These are phyloP conservation scores for Argya squamiceps DNA, from an alignment of 2,797 vertebrate genomes.

Conservation along the genomic window DNA sequence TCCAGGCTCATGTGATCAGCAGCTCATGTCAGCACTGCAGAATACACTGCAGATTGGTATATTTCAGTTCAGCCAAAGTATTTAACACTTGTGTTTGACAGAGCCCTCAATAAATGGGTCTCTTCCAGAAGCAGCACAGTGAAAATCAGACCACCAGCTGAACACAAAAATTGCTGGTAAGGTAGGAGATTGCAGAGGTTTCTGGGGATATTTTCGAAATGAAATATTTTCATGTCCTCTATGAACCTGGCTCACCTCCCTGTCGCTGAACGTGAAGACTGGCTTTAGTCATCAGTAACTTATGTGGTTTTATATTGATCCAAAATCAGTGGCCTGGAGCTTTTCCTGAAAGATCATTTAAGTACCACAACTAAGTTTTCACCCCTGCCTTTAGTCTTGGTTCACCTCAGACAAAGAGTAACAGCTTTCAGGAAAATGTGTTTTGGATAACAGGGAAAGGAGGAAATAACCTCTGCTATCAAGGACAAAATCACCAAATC, in stretches of 20 bases:
- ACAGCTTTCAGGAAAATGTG: neutral
- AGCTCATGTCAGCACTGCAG: neutral
- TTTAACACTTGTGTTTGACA: neutral
- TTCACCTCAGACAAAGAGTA: neutral
- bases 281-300: neutral
- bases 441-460: neutral
- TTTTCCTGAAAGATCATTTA: slow-evolving; percentile 2
- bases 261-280: neutral
- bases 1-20: neutral
- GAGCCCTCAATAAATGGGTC: neutral
- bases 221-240: slow-evolving; percentile 23
- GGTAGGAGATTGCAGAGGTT: neutral
- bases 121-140: neutral
- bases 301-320: slow-evolving; percentile 17
- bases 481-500: neutral
- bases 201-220: slow-evolving; percentile 21
- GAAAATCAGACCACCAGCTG: neutral
- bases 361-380: neutral
- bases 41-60: neutral
- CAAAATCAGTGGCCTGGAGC: neutral
- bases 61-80: neutral
- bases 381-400: neutral
- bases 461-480: neutral
- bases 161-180: neutral
- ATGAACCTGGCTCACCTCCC: neutral